A percentile compares a stretch with the other conserved stretches of the same genome.
Evolutionary conservation across 2,113 vertebrate genomes (phyloP).

Genomic region (Fregetta grallaria): DNA sequence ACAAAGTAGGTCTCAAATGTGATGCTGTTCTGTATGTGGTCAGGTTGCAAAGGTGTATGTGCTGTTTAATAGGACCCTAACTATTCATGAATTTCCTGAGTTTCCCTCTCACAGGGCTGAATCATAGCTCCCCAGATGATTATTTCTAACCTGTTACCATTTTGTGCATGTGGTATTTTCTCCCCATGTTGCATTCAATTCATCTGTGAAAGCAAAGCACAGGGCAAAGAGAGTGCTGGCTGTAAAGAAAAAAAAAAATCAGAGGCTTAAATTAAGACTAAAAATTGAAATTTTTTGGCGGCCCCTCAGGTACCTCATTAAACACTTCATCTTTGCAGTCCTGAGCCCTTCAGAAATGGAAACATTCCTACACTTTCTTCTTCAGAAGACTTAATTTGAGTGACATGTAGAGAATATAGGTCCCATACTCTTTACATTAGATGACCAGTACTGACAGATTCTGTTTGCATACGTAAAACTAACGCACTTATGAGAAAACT

Average conservation of each 20-base stretch:
- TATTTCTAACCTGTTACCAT: neutral
- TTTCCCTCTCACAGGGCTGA: neutral
- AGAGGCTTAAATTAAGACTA: neutral
- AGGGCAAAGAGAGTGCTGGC: neutral
- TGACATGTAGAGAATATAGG: neutral
- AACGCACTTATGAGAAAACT: neutral
- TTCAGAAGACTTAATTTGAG: neutral
- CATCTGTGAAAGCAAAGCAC: neutral
- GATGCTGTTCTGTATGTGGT: neutral
- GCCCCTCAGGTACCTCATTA: neutral
- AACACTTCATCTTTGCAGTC: neutral
- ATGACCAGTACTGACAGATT: neutral
- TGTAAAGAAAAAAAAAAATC: neutral
- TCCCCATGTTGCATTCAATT: neutral
- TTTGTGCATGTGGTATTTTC: neutral
- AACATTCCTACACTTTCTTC: neutral
- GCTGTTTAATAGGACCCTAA: neutral
- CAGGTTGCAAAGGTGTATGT: neutral
- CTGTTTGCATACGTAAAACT: neutral
- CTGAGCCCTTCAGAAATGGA: neutral
- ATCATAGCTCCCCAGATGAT: neutral
- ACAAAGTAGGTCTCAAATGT: neutral
- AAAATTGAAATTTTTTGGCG: neutral
- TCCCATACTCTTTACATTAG: neutral
- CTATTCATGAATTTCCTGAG: neutral